phyloP scores from a whole-genome alignment of 2,888 invertebrate species.

The Thelaira solivaga region DNA sequence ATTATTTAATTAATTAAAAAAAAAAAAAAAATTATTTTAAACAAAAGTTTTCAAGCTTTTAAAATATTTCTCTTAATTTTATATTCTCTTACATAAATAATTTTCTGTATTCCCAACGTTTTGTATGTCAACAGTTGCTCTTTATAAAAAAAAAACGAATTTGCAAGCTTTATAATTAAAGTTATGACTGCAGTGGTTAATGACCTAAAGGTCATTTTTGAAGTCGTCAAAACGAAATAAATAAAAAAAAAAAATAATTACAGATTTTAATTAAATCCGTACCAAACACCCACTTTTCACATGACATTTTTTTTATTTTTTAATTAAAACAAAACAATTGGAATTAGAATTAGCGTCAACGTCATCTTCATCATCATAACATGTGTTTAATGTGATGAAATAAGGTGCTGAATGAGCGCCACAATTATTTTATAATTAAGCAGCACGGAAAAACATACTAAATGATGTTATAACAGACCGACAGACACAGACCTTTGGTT shows the following conservation, averaged over 20 bases:
- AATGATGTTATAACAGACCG: conserved; percentile 1
- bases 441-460: neutral
- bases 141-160: neutral
- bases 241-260: neutral
- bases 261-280: conserved; percentile 9
- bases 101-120: neutral
- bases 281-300: conserved; percentile 13
- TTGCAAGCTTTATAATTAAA: neutral
- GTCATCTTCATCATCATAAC: too few relatives aligned
- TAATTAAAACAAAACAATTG: neutral
- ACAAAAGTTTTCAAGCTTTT: neutral
- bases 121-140: conserved; percentile 19
- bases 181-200: conserved; percentile 40
- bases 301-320: neutral
- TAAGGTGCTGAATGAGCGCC: neutral
- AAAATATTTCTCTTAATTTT: neutral
- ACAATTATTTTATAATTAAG: conserved; percentile 39
- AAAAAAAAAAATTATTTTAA: too few relatives aligned
- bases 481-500: too few relatives aligned
- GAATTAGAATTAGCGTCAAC: neutral
- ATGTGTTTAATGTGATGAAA: too few relatives aligned
- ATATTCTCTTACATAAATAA: conserved; percentile 11
- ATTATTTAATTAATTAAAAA: too few relatives aligned
- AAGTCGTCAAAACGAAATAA: conserved; percentile 1
- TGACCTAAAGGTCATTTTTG: conserved; percentile 54